These are phyloP conservation scores for Clivina fossor DNA, from an alignment of 2,888 invertebrate species.

Conservation along the genomic window DNA sequence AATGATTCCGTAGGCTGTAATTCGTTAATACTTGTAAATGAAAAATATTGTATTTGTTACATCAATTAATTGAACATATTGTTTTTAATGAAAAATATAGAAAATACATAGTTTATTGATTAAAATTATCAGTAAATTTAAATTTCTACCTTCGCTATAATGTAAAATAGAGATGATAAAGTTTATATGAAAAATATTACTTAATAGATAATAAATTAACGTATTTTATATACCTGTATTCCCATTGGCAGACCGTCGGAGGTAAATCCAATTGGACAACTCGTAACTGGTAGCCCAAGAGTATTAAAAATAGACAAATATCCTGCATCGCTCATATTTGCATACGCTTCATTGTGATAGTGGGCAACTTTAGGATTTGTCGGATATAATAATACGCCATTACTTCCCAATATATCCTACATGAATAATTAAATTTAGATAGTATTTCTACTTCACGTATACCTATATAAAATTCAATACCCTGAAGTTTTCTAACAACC, in stretches of 20 bases:
- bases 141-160: neutral
- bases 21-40: too few species aligned
- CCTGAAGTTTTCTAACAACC: slow-evolving; percentile 63
- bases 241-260: slow-evolving; percentile 74
- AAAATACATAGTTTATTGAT: too few species aligned
- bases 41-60: too few species aligned
- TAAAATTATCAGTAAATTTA: neutral
- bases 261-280: slow-evolving; percentile 78
- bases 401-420: slow-evolving; percentile 63
- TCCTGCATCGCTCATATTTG: slow-evolving; percentile 70
- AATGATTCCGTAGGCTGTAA: too few species aligned
- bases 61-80: too few species aligned
- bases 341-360: slow-evolving; percentile 66
- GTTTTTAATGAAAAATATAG: too few species aligned
- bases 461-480: too few species aligned
- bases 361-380: slow-evolving; percentile 67
- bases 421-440: slow-evolving; percentile 45
- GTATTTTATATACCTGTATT: slow-evolving; percentile 54
- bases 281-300: slow-evolving; percentile 80
- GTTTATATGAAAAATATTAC: too few species aligned
- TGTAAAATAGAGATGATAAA: too few species aligned
- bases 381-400: slow-evolving; percentile 72
- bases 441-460: neutral
- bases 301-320: slow-evolving; percentile 83
- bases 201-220: neutral